Evolutionary conservation across 64 coral and sea anemone species (phyloP).

Genomic region (Montipora capricornis): DNA sequence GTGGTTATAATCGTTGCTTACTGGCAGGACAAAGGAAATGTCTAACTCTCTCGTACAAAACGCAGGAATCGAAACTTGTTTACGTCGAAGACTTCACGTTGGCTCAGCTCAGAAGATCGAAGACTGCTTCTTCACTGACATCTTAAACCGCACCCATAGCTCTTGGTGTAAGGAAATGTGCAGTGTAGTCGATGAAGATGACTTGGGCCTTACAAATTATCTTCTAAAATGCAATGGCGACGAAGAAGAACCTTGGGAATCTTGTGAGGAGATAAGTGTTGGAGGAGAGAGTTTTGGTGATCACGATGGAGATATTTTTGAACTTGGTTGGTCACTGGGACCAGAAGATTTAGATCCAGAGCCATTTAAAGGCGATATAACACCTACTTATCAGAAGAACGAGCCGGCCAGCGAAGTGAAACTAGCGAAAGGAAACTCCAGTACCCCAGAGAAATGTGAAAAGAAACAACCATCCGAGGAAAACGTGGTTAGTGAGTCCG

Average conservation of each 20-base stretch:
- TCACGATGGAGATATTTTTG: not conserved
- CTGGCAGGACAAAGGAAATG: not conserved
- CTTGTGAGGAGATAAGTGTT: not conserved
- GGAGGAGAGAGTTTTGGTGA: constrained; percentile 48
- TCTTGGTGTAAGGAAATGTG: constrained; percentile 12
- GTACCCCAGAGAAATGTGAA: not conserved
- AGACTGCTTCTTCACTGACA: constrained; percentile 20
- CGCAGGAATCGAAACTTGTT: constrained; percentile 13
- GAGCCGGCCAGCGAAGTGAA: not conserved
- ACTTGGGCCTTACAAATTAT: constrained; percentile 87
- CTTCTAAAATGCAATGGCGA: constrained; percentile 72
- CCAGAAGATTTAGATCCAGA: constrained; percentile 9
- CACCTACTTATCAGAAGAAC: not conserved
- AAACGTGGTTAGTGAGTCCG: not conserved
- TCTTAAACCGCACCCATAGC: not conserved
- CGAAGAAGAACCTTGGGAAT: constrained; percentile 19
- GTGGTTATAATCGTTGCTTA: not conserved
- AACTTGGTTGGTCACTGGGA: not conserved
- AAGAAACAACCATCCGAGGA: not conserved
- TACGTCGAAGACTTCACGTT: not conserved
- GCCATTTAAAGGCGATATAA: not conserved
- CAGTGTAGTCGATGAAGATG: constrained; percentile 68
- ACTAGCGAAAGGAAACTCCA: not conserved
- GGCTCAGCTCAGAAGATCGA: not conserved
- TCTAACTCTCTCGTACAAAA: constrained; percentile 30